Evolutionary conservation across 2,888 invertebrate species (phyloP).

Genomic region (Scaeva pyrastri): DNA sequence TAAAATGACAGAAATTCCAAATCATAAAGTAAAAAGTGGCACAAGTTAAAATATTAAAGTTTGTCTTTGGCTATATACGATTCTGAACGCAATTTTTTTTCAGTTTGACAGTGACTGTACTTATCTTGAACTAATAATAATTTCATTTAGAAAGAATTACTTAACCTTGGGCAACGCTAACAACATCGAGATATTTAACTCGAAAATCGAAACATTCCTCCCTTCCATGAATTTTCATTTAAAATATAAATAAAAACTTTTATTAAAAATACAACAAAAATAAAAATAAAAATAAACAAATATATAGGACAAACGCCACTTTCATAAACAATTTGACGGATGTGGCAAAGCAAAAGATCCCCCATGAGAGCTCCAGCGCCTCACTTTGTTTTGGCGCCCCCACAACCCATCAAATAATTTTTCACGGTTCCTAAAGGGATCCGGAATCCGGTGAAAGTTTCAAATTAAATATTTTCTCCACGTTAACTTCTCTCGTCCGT

Average conservation of each 20-base stretch:
- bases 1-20: too few relatives aligned
- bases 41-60: too few relatives aligned
- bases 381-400: conserved; percentile 11
- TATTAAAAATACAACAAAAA: neutral
- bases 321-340: conserved; percentile 67
- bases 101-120: too few relatives aligned
- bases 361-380: neutral
- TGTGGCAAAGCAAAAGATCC: conserved; percentile 46
- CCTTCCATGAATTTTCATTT: neutral
- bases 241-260: conserved; percentile 16
- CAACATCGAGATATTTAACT: neutral
- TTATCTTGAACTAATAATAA: too few relatives aligned
- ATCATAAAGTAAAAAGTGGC: too few relatives aligned
- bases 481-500: conserved; percentile 43
- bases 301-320: conserved; percentile 63
- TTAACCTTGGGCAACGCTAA: too few relatives aligned
- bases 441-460: conserved; percentile 54
- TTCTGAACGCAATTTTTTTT: too few relatives aligned
- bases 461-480: conserved; percentile 68
- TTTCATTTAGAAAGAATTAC: too few relatives aligned
- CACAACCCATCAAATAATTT: neutral
- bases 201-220: conserved; percentile 7
- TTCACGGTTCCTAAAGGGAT: neutral
- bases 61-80: too few relatives aligned
- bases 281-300: neutral